These are phyloP conservation scores for Drosophila tropicalis DNA, from an alignment of 1,140 invertebrate genomes.

Conservation along the genomic window DNA sequence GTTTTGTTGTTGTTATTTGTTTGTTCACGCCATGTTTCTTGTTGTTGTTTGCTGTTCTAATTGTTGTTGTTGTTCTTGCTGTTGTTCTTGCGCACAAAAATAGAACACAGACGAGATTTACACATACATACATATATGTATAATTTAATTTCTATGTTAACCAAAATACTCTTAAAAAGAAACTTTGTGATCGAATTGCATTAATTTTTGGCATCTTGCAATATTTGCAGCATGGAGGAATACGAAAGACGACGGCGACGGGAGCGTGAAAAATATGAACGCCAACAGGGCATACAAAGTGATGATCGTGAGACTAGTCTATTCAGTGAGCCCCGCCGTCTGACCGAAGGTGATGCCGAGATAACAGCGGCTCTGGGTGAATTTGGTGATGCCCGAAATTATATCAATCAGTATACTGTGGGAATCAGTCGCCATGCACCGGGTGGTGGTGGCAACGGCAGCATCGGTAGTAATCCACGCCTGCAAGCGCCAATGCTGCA, in stretches of 20 bases:
- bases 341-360: constrained; percentile 71
- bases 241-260: constrained; percentile 86
- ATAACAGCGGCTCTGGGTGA: constrained; percentile 79
- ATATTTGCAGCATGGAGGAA: constrained; percentile 86
- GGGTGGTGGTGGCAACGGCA: constrained; percentile 18
- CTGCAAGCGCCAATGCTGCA: constrained; percentile 46
- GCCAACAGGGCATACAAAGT: constrained; percentile 88
- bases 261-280: constrained; percentile 88
- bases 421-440: constrained; percentile 67
- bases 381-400: constrained; percentile 60
- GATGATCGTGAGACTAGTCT: constrained; percentile 83
- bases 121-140: not conserved
- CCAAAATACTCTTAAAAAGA: not conserved
- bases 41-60: constrained; percentile 55
- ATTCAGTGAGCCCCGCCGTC: constrained; percentile 86
- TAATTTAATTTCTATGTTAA: not conserved
- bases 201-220: not conserved
- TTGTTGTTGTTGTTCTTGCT: constrained; percentile 50
- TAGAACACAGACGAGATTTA: not conserved
- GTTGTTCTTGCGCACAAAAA: constrained; percentile 24
- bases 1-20: constrained; percentile 33
- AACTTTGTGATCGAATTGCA: not conserved
- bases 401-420: constrained; percentile 71
- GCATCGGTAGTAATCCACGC: constrained; percentile 38
- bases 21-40: constrained; percentile 56